These are phyloP conservation scores for Petroica traversi DNA, from an alignment of 2,113 vertebrate genomes.

Conservation along the genomic window DNA sequence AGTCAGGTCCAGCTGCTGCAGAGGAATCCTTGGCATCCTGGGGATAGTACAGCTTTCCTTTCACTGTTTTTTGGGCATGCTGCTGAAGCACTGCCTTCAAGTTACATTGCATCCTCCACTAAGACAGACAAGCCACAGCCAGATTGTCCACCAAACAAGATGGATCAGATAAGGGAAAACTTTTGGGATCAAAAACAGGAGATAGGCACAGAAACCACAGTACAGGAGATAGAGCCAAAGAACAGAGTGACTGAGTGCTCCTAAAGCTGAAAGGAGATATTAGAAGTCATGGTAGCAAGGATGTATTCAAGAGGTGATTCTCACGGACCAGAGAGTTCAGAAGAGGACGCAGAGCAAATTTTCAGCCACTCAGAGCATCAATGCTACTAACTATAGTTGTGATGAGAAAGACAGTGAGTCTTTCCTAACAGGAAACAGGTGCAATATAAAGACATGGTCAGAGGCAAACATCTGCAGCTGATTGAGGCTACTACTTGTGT, in stretches of 20 bases:
- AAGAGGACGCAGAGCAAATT: neutral
- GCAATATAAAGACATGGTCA: neutral
- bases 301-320: neutral
- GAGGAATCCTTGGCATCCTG: neutral
- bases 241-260: neutral
- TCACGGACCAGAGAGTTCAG: neutral
- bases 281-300: neutral
- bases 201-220: neutral
- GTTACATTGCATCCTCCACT: neutral
- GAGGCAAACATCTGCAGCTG: neutral
- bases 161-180: neutral
- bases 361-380: neutral
- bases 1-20: neutral
- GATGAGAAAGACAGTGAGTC: neutral
- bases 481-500: neutral
- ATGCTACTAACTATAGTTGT: neutral
- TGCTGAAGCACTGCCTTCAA: neutral
- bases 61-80: neutral
- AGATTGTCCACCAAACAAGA: neutral
- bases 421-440: neutral
- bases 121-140: neutral
- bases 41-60: neutral
- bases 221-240: neutral
- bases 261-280: neutral
- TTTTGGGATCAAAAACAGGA: neutral